These are phyloP conservation scores for Panorpa germanica DNA, from an alignment of 2,888 invertebrate genomes.

Conservation along the genomic window DNA sequence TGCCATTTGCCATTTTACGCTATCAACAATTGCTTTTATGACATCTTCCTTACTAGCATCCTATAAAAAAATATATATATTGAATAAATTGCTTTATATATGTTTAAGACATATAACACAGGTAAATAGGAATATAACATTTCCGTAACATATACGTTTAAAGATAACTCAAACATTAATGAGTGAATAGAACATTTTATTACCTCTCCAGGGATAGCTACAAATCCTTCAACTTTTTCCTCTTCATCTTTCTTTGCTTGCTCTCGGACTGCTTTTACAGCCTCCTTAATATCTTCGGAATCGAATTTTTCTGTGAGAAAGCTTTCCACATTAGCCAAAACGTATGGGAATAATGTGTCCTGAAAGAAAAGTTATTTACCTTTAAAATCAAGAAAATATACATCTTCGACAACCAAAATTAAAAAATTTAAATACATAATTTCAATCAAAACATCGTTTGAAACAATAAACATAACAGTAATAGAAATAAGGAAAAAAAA, in stretches of 20 bases:
- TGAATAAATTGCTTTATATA: conserved; percentile 8
- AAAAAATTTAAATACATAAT: too few relatives aligned
- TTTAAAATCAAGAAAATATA: too few relatives aligned
- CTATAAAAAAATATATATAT: conserved; percentile 18
- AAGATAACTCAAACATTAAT: too few relatives aligned
- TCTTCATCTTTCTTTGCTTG: conserved; percentile 36
- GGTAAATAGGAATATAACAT: conserved; percentile 9
- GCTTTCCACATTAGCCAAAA: conserved; percentile 45
- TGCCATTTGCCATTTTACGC: conserved; percentile 67
- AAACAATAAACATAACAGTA: too few relatives aligned
- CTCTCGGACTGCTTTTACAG: conserved; percentile 43
- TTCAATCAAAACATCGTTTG: too few relatives aligned
- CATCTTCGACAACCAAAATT: too few relatives aligned
- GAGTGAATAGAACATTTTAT: too few relatives aligned
- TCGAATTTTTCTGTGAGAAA: conserved; percentile 58
- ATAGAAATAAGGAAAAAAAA: too few relatives aligned
- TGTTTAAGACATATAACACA: conserved; percentile 8
- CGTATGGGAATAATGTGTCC: conserved; percentile 64
- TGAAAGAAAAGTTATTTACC: conserved; percentile 24
- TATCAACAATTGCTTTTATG: conserved; percentile 43
- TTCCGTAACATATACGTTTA: conserved; percentile 4
- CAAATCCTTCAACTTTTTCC: conserved; percentile 34
- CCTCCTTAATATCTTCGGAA: conserved; percentile 40
- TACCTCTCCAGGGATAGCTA: conserved; percentile 32
- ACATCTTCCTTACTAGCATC: conserved; percentile 28